These are phyloP conservation scores for Nemoura dubitans DNA, from an alignment of 2,888 invertebrate genomes.

Conservation along the genomic window DNA sequence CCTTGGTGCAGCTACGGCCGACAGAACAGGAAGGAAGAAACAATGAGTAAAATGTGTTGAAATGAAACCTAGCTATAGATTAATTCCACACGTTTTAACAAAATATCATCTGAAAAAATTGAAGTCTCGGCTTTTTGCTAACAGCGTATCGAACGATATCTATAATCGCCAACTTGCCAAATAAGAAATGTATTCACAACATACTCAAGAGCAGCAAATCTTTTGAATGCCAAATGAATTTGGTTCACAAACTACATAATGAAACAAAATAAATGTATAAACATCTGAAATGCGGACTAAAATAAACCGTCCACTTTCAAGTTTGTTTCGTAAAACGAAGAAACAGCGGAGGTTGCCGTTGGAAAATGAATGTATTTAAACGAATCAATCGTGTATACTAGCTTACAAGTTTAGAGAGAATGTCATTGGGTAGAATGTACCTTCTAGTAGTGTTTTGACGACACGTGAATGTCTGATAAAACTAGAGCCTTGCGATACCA, in stretches of 20 bases:
- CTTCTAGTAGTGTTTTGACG: not conserved
- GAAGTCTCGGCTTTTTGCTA: no score
- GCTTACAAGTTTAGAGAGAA: not conserved
- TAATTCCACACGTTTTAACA: no score
- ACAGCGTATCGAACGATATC: no score
- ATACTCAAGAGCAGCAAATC: not conserved
- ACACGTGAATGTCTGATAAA: no score
- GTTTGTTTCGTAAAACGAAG: not conserved
- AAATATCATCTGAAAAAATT: no score
- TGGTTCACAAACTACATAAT: not conserved
- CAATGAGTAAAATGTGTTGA: no score
- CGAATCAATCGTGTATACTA: not conserved
- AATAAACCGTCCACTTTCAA: not conserved
- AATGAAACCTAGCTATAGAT: no score
- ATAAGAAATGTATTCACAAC: no score
- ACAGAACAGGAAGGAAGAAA: no score
- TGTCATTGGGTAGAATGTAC: not conserved
- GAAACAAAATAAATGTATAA: not conserved
- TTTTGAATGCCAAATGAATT: not conserved
- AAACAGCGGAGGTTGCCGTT: not conserved
- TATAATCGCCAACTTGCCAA: no score
- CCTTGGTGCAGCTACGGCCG: no score
- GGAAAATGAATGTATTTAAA: not conserved
- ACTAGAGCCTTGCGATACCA: slow-evolving; percentile 2
- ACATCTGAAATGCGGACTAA: not conserved